Percentiles rank a stretch among this genome's conserved stretches.
Evolutionary conservation across 2,888 invertebrate genomes (phyloP).

Genomic region (Xiphydria camelus): DNA sequence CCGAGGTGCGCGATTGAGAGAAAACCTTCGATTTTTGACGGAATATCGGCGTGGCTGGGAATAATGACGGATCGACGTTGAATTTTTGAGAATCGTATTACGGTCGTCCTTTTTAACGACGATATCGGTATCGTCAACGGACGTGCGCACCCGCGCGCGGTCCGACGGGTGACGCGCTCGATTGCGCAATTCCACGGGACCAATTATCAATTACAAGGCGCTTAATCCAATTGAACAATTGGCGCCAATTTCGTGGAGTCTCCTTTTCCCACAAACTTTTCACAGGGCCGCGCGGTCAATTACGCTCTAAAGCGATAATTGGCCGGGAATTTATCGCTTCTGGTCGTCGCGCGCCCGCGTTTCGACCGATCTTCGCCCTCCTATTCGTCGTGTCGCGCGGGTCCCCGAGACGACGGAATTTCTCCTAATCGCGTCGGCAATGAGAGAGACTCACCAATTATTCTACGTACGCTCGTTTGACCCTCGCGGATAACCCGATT

Average conservation of each 20-base stretch:
- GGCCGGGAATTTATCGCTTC: conserved; percentile 47
- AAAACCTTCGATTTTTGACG: not conserved
- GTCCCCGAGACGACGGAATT: too few species aligned
- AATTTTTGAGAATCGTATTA: not conserved
- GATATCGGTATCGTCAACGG: too few species aligned
- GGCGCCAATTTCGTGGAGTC: conserved; percentile 47
- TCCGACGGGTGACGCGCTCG: not conserved
- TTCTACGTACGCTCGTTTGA: too few species aligned
- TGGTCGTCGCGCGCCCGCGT: conserved; percentile 16
- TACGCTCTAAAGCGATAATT: conserved; percentile 51
- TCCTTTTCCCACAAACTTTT: conserved; percentile 46
- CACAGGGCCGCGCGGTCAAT: conserved; percentile 39
- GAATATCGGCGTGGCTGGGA: not conserved
- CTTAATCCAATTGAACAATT: conserved; percentile 48
- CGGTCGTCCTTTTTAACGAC: too few species aligned
- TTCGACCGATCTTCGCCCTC: conserved; percentile 27
- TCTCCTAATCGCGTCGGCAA: too few species aligned
- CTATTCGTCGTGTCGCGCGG: too few species aligned
- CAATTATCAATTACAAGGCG: conserved; percentile 10
- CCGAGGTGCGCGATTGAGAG: not conserved
- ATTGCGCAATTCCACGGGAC: conserved; percentile 1
- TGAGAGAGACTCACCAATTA: too few species aligned
- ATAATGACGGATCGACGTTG: not conserved
- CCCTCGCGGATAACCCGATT: too few species aligned
- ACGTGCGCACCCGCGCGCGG: too few species aligned